Evolutionary conservation across 1,140 invertebrate genomes (phyloP).

Genomic region (Tetragonula clypearis): DNA sequence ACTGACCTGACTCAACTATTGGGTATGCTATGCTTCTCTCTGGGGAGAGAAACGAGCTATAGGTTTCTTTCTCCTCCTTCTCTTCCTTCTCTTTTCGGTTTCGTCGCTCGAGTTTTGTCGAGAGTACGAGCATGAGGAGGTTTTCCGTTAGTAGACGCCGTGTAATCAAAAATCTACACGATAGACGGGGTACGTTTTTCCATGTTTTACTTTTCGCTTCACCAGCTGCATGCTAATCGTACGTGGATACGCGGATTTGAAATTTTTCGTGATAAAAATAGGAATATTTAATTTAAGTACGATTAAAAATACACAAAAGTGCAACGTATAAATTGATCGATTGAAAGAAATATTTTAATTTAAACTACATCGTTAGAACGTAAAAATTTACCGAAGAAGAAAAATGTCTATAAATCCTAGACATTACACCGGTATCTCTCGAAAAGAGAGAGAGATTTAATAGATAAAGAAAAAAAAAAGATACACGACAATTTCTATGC

Average conservation of each 20-base stretch:
- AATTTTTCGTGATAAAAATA: neutral
- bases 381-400: neutral
- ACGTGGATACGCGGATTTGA: neutral
- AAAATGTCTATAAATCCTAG: neutral
- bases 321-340: neutral
- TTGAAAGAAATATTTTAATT: neutral
- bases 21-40: slow-evolving; percentile 8
- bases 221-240: neutral
- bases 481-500: slow-evolving; percentile 29
- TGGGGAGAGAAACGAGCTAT: neutral
- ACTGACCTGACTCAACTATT: slow-evolving; percentile 72
- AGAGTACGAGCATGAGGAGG: neutral
- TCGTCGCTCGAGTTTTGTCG: slow-evolving; percentile 15
- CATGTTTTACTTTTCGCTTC: neutral
- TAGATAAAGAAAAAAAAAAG: slow-evolving; percentile 11
- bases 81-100: slow-evolving; percentile 10
- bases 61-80: slow-evolving; percentile 11
- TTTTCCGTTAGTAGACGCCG: neutral
- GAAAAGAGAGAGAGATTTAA: neutral
- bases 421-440: neutral
- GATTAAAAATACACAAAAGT: neutral
- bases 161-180: slow-evolving; percentile 7
- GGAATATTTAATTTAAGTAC: neutral
- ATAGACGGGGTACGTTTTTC: neutral
- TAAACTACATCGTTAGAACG: neutral